Base-by-base conservation (phyloP, 1,140 invertebrate genomes). In the Drosophila teissieri region DNA sequence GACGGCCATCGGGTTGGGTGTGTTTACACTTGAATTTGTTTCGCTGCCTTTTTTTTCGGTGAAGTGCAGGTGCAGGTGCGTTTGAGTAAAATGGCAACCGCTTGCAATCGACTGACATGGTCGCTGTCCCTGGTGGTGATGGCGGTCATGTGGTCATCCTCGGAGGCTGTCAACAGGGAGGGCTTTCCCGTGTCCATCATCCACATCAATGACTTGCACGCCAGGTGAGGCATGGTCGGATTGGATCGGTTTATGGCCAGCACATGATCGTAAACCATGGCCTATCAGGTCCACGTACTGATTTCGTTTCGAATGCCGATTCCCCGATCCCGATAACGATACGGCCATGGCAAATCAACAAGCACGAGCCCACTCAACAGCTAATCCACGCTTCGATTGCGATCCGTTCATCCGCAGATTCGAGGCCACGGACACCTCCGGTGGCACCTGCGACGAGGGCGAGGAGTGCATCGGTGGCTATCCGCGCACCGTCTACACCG, bases 181-280 rank as follows among this genome's bases (percentile, higher is more conserved):
- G 80, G 93, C 4, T 95, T 94, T 79, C 94, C 96, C 40, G 80
- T 97, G n/a, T 95, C 95, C 22, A 94, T 97, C 11, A 93, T 97
- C 56, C 96, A 97, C 85, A 94, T 96, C 37, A 97, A 97, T 91
- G 96, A 97, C 92, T 95, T 97, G 74, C 96, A 97, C 89, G 95
- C 96, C 4, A 95, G 95, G 93, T 39, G 19, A n/a, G 19, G 27
- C 24, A 15, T 19, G 40, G 70, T 70, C 65, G 27, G 19, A 48
- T 56, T 12, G 24, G 17, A 22, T 49, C 52, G 53, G 37, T 15
- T 72, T 72, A 48, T 70, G 61, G 17, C 27, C 37, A 42, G 4
- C 39, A 44, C 51, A n/a, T 36, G 60, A 11, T 17, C 63, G 14
- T 69, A 69, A 70, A 70, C 34, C 14, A 57, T 34, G 24, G 22